Evolutionary conservation across 1,140 invertebrate genomes (phyloP), one percentile per base, ranked within the genome.

Genomic region (Drosophila rufa): DNA sequence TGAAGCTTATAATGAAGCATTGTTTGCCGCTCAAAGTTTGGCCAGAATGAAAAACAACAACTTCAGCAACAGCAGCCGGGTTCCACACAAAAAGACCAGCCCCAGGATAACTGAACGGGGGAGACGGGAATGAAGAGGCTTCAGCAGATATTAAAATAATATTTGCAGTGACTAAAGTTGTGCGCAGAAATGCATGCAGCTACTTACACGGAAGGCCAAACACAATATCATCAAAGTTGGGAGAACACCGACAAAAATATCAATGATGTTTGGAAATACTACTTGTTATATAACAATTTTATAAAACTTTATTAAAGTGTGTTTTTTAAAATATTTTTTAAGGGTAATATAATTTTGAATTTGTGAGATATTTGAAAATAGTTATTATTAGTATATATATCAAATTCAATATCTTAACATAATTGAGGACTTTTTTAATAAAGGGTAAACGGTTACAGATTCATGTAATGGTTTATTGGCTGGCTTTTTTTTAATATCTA

Each of bases 1-100:
- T 79, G 73, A 40, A 78, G 84, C 80, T 84, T 83, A 89, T 84
- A 89, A 89, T 84, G 77, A 87, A 87, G 83, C 83, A 89, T 87
- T 87, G 83, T 89, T 87, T 87, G 84, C 78, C 58, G 76, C 84
- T 83, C 84, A 89, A 87, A 87, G 80, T 87, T 87, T 89, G 79
- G 82, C 62, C 58, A 58, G 61, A 79, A 79, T 80, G 79, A 79
- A 86, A 73, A 75, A 55, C 84, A 77, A 82, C 79, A 87, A 76
- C 65, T 67, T 65, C 17, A 64, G 38, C 74, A 79, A 47, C 42
- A 71, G 7, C 75, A 62, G 19, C 58, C 53, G 40, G 53, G 53
- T 51, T 59, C 59, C 70, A 79, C 56, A 62, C 56, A 62, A 64
- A 57, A 64, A 65, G 69, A 59, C 62, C 47, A 67, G 60, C n/a